A percentile compares a stretch with the other conserved stretches of the same genome.
Conservation (phyloP, 2,888 invertebrate species). For the Acleris sparsana region DNA sequence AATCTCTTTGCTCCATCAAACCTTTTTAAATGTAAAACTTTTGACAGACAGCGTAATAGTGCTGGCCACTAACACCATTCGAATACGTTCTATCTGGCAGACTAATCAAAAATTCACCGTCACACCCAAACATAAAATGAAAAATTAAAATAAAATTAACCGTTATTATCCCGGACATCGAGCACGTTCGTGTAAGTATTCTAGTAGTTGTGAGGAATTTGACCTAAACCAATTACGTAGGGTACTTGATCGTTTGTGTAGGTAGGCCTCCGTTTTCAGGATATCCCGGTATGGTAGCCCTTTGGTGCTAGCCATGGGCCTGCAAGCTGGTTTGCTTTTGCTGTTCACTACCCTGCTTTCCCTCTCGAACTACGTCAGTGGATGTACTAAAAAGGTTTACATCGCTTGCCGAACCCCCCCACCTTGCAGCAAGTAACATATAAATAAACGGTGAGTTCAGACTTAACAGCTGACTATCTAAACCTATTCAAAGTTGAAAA, state of each 20-base stretch:
- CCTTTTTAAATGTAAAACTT: neutral
- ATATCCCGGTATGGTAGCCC: neutral
- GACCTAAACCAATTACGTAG: constrained; percentile 32
- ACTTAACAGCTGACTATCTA: neutral
- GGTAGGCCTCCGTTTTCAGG: constrained; percentile 16
- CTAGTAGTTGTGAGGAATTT: constrained; percentile 20
- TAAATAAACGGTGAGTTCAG: constrained; percentile 5
- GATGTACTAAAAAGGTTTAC: constrained; percentile 7
- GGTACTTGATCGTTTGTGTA: neutral
- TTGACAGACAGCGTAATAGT: neutral
- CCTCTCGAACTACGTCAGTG: neutral
- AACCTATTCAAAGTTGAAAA: neutral
- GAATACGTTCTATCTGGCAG: constrained; percentile 21
- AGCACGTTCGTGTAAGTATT: constrained; percentile 20
- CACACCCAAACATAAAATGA: constrained; percentile 12
- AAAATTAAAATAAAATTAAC: neutral
- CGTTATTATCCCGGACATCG: neutral
- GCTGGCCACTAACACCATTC: constrained; percentile 5
- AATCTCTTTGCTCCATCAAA: neutral
- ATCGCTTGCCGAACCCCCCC: neutral
- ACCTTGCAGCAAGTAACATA: neutral
- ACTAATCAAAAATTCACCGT: constrained; percentile 13
- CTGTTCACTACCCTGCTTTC: neutral
- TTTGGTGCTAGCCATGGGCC: constrained; percentile 10
- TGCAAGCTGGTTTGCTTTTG: neutral